Evolutionary conservation across 2,113 vertebrate species (phyloP).

Genomic region (Prinia subflava): DNA sequence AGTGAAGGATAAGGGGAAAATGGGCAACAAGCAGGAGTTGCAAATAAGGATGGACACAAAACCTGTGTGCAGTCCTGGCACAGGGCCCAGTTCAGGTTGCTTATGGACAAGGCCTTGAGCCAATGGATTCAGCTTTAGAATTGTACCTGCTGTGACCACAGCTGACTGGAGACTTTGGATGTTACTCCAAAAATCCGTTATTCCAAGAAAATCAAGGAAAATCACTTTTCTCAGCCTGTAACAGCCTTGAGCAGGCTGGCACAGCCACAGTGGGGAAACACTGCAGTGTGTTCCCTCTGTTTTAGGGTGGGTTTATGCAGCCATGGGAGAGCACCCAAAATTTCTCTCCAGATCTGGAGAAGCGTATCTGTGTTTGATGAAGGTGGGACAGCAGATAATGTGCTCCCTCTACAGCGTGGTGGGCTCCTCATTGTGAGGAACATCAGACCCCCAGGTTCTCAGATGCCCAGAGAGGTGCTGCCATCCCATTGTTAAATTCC

Average conservation of each 20-base stretch:
- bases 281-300: neutral
- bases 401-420: neutral
- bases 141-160: neutral
- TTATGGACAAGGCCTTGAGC: neutral
- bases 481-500: neutral
- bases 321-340: neutral
- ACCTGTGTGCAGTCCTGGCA: neutral
- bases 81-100: neutral
- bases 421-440: neutral
- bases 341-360: neutral
- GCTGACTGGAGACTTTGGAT: neutral
- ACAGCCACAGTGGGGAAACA: neutral
- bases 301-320: neutral
- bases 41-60: neutral
- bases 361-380: neutral
- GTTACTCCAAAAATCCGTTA: neutral
- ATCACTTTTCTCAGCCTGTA: neutral
- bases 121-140: neutral
- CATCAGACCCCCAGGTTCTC: neutral
- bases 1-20: neutral
- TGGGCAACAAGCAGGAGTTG: neutral
- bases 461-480: neutral
- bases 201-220: neutral
- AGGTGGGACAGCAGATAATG: neutral
- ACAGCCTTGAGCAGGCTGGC: neutral